Conservation (phyloP, 2,888 invertebrate species). For the Spisula solida region DNA sequence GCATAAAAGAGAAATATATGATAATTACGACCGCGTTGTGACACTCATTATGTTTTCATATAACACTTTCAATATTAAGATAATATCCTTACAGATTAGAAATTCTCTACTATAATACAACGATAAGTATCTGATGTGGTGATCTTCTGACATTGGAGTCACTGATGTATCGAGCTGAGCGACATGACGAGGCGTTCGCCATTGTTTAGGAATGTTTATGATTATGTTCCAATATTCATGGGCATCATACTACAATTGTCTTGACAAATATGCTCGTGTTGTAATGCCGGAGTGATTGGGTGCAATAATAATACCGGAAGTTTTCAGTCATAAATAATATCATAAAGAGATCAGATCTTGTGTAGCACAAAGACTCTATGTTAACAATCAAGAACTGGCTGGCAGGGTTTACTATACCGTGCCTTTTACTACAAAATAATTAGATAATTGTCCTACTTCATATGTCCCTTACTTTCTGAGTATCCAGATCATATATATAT, state of each 20-base stretch:
- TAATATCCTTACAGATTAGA: not conserved
- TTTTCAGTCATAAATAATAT: not conserved
- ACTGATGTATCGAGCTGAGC: not conserved
- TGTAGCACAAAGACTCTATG: no score
- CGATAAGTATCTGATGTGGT: not conserved
- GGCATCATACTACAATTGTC: no score
- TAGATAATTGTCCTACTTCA: no score
- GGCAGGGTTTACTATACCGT: no score
- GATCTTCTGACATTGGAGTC: not conserved
- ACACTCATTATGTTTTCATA: not conserved
- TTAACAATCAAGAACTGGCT: no score
- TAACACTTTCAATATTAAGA: not conserved
- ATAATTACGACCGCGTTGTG: not conserved
- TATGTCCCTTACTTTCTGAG: no score
- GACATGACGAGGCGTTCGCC: not conserved
- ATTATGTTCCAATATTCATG: not conserved
- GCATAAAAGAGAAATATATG: not conserved
- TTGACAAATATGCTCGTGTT: not conserved
- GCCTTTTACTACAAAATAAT: no score
- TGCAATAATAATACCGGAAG: not conserved
- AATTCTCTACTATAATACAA: not conserved
- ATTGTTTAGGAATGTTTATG: not conserved
- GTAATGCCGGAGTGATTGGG: not conserved
- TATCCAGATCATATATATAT: no score
- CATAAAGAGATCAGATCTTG: not conserved